Conservation (phyloP, 2,797 vertebrate genomes). For the Anguilla pacifica region DNA sequence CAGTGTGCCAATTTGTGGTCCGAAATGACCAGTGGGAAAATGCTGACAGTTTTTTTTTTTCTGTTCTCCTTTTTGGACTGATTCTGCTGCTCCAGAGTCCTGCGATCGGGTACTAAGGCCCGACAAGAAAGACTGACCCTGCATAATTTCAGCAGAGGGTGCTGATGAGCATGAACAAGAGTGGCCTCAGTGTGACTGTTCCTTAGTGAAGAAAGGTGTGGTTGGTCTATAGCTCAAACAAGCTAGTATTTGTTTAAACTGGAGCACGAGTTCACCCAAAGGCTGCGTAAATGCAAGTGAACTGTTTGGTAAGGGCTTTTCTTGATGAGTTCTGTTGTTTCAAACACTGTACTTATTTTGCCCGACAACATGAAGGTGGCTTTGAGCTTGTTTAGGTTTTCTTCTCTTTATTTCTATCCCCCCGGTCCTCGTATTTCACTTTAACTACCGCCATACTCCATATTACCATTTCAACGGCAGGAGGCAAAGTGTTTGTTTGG, state of each 20-base stretch:
- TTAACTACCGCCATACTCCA: neutral
- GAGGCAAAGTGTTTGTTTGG: constrained; percentile 17
- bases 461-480: neutral
- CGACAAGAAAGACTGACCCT: neutral
- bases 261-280: neutral
- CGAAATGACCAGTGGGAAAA: neutral
- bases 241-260: constrained; percentile 29
- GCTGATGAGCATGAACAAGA: constrained; percentile 16
- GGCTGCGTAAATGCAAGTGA: neutral
- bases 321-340: neutral
- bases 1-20: neutral
- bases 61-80: neutral
- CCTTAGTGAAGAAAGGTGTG: constrained; percentile 7
- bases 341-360: constrained; percentile 20
- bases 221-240: constrained; percentile 17
- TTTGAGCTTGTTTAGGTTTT: neutral
- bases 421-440: neutral
- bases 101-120: neutral
- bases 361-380: neutral
- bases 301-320: constrained; percentile 5
- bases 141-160: constrained; percentile 29
- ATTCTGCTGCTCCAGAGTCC: neutral
- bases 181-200: neutral
- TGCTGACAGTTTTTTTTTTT: neutral
- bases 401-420: neutral